These are phyloP conservation scores for Enteromius afrohamiltoni DNA, from an alignment of 2,797 vertebrate species.

Conservation along the genomic window DNA sequence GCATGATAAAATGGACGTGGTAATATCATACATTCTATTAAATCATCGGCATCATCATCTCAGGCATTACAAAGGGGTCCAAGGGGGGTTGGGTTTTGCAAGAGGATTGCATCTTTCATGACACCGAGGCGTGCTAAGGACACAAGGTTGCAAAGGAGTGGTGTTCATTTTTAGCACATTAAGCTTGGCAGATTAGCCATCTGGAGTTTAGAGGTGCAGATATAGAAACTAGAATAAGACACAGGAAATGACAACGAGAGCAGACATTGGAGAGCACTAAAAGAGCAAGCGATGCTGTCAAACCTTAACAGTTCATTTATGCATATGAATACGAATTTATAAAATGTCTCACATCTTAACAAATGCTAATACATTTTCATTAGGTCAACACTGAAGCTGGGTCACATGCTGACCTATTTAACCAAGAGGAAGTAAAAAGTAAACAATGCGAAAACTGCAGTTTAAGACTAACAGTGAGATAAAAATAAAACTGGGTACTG, in stretches of 20 bases:
- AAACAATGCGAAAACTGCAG: not conserved
- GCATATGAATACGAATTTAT: no score
- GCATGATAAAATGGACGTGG: not conserved
- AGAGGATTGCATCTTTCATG: not conserved
- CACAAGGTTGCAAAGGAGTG: conserved; percentile 35
- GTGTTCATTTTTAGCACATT: conserved; percentile 55
- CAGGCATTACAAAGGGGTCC: not conserved
- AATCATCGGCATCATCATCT: not conserved
- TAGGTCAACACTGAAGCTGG: conserved; percentile 3
- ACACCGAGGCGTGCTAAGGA: conserved; percentile 20
- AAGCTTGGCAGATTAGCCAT: conserved; percentile 60
- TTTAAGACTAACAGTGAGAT: not conserved
- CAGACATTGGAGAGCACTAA: conserved; percentile 12
- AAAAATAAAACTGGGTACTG: not conserved
- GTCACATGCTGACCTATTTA: not conserved
- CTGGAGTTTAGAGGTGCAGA: conserved; percentile 49
- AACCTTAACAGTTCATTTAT: not conserved
- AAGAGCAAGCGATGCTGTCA: not conserved
- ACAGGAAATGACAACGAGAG: conserved; percentile 19
- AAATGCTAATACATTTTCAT: not conserved
- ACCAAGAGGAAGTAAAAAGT: not conserved
- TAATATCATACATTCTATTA: not conserved
- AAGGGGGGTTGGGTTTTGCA: not conserved
- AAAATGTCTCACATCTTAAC: not conserved
- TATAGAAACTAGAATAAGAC: conserved; percentile 40